Evolutionary conservation across 2,797 vertebrate genomes (phyloP).

Genomic region (Leptatherina wallacei): DNA sequence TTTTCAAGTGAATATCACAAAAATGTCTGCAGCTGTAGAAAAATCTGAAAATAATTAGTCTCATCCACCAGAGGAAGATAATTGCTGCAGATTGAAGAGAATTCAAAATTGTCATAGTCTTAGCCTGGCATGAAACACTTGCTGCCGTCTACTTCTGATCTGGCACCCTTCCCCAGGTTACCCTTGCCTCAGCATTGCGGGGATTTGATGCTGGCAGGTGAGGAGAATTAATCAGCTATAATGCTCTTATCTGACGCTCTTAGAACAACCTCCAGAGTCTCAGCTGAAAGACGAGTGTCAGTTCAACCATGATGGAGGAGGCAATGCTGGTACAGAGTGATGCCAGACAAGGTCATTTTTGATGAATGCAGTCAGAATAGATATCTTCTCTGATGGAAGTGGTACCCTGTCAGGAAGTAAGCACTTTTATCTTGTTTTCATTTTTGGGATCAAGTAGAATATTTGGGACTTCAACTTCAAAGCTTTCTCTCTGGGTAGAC

Average conservation of each 20-base stretch:
- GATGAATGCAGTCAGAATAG: slow-evolving; percentile 16
- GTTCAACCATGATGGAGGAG: slow-evolving; percentile 43
- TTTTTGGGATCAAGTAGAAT: slow-evolving; percentile 7
- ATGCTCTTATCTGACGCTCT: slow-evolving; percentile 77
- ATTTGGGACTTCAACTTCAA: slow-evolving; percentile 36
- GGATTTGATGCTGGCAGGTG: slow-evolving; percentile 73
- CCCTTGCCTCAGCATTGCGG: slow-evolving; percentile 70
- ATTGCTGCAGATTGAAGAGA: background rate
- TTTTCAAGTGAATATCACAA: background rate
- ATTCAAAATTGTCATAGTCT: background rate
- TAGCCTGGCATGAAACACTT: slow-evolving; percentile 15
- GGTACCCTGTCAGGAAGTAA: slow-evolving; percentile 60
- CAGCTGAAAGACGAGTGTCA: slow-evolving; percentile 54
- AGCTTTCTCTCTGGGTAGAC: slow-evolving; percentile 33
- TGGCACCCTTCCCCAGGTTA: slow-evolving; percentile 45
- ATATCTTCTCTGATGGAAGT: slow-evolving; percentile 62
- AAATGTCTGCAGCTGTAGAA: background rate
- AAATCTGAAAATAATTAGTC: slow-evolving; percentile 7
- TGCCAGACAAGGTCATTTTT: slow-evolving; percentile 43
- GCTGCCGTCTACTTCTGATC: slow-evolving; percentile 46
- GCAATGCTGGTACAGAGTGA: slow-evolving; percentile 32
- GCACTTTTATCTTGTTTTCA: slow-evolving; percentile 35
- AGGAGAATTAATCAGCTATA: slow-evolving; percentile 72
- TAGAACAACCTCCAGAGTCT: slow-evolving; percentile 49
- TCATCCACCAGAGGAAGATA: background rate